Percentiles rank a stretch among this genome's conserved stretches.
Evolutionary conservation across 2,113 vertebrate species (phyloP).

Genomic region (Empidonax traillii): DNA sequence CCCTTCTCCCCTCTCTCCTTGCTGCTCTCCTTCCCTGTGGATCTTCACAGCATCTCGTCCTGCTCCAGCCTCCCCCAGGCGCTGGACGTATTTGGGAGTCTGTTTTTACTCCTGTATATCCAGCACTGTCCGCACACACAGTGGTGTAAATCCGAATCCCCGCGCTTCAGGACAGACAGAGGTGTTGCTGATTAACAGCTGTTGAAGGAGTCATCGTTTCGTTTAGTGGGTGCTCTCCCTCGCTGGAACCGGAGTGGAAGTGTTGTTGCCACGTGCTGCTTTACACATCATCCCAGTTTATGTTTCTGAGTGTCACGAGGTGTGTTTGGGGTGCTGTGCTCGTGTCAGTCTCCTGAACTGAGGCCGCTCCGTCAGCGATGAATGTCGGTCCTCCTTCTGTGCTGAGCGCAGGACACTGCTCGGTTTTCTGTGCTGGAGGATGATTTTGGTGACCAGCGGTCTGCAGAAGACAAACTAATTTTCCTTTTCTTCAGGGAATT

Average conservation of each 20-base stretch:
- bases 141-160: neutral
- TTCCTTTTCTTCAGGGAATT: no score
- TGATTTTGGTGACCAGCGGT: neutral
- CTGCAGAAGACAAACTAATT: neutral
- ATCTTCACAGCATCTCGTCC: rapidly evolving
- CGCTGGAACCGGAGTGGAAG: neutral
- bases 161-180: neutral
- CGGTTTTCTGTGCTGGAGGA: neutral
- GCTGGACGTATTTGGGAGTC: rapidly evolving
- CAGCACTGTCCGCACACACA: rapidly evolving
- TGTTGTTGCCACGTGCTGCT: neutral
- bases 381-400: neutral
- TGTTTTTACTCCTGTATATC: rapidly evolving
- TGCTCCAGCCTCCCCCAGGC: neutral
- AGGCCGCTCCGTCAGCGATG: neutral
- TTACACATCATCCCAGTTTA: neutral
- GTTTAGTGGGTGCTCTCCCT: neutral
- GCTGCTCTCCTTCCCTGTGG: neutral
- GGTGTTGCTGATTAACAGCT: neutral
- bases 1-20: rapidly evolving
- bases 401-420: neutral
- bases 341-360: neutral
- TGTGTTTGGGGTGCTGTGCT: neutral
- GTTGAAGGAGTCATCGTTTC: rapidly evolving
- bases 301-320: neutral